Conservation (phyloP, 2,797 vertebrate genomes). For the Sternarchorhynchus goeldii region DNA sequence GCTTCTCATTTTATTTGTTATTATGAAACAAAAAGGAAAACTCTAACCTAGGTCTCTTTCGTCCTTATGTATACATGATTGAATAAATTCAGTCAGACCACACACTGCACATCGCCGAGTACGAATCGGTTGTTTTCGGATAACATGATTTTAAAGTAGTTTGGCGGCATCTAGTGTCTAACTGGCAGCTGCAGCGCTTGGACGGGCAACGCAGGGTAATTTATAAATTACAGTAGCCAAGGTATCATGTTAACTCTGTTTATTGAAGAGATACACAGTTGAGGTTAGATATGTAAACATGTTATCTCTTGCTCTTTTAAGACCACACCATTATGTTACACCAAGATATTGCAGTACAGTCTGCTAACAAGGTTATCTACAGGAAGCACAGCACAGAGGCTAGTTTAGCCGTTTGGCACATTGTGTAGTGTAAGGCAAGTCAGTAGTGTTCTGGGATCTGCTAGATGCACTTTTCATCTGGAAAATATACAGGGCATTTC, state of each 20-base stretch:
- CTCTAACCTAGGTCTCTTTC: background rate
- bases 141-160: background rate
- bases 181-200: background rate
- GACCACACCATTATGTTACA: constrained; percentile 20
- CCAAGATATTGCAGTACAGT: constrained; percentile 3
- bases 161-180: constrained; percentile 31
- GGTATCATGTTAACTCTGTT: constrained; percentile 56
- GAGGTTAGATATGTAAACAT: constrained; percentile 50
- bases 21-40: background rate
- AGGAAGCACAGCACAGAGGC: constrained; percentile 57
- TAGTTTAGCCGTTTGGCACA: constrained; percentile 59
- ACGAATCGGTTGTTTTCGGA: background rate
- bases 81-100: background rate
- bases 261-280: constrained; percentile 35
- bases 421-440: constrained; percentile 42
- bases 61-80: background rate
- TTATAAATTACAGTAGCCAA: background rate
- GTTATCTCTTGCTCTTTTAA: constrained; percentile 12
- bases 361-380: constrained; percentile 21
- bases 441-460: constrained; percentile 9
- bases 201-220: background rate
- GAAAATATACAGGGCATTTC: background rate
- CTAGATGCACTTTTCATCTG: background rate
- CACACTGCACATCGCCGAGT: background rate
- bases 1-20: background rate